phyloP scores from a whole-genome alignment of 2,113 vertebrate genomes.

The Penelope pileata region DNA sequence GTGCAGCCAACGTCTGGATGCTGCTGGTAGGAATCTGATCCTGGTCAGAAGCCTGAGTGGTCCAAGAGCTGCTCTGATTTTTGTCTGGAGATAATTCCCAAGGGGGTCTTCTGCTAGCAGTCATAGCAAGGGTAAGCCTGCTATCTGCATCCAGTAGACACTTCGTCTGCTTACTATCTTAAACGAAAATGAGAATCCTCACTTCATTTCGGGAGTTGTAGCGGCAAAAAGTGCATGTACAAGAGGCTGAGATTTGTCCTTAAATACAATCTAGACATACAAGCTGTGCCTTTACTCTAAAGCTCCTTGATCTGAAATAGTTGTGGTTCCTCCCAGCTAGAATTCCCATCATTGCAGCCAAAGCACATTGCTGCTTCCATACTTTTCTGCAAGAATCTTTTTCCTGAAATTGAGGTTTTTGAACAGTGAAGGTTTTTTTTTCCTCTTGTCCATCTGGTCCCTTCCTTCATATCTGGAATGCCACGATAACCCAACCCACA shows the following conservation, averaged over 20 bases:
- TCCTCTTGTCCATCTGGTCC: slow-evolving; percentile 6
- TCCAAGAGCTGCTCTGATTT: background rate
- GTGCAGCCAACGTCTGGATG: background rate
- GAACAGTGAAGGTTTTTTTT: background rate
- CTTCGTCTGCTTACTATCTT: background rate
- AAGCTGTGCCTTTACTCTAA: background rate
- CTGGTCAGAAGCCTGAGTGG: background rate
- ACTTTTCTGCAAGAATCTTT: background rate
- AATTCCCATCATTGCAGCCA: background rate
- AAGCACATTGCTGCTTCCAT: background rate
- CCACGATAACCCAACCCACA: slow-evolving; percentile 39
- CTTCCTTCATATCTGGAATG: slow-evolving; percentile 30
- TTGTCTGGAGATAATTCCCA: background rate
- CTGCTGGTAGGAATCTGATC: background rate
- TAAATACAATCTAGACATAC: background rate
- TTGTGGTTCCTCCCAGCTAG: slow-evolving; percentile 4
- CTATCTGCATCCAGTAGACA: background rate
- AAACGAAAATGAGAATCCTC: background rate
- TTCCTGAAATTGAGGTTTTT: background rate
- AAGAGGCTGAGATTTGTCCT: background rate
- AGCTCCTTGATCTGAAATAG: slow-evolving; percentile 17
- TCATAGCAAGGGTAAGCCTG: background rate
- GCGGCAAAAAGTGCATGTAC: background rate
- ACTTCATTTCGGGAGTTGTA: background rate
- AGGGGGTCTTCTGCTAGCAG: background rate